Conservation (phyloP, 2,888 invertebrate genomes). For the Ophonus ardosiacus region DNA sequence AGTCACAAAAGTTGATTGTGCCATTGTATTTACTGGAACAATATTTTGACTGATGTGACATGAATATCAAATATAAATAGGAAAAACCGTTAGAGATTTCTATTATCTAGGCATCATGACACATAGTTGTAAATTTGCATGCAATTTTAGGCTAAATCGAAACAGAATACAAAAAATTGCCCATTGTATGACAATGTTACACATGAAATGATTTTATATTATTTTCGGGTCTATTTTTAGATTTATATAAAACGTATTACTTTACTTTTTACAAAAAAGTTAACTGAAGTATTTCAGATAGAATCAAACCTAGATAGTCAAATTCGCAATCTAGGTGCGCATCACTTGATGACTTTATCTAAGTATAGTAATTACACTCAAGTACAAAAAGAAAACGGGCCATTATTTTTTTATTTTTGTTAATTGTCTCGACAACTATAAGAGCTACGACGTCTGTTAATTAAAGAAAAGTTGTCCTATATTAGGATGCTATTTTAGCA, state of each 20-base stretch:
- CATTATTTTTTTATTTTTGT: no score
- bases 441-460: no score
- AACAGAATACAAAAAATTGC: not conserved
- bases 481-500: no score
- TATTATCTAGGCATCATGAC: not conserved
- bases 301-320: not conserved
- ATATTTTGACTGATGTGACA: constrained; percentile 4
- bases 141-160: not conserved
- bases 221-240: no score
- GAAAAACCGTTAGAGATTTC: constrained; percentile 1
- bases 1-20: not conserved
- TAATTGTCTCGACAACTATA: no score
- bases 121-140: constrained; percentile 25
- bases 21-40: constrained; percentile 1
- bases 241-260: no score
- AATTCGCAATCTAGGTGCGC: not conserved
- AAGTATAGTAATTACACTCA: not conserved
- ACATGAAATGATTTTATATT: no score
- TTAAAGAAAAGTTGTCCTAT: no score
- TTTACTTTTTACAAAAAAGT: no score
- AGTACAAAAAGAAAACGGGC: no score
- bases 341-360: not conserved
- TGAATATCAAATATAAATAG: constrained; percentile 33
- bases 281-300: not conserved
- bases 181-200: no score